A percentile compares a stretch with the other conserved stretches of the same genome.
These are phyloP conservation scores for Tethea ocularis DNA, from an alignment of 2,888 invertebrate genomes.

Conservation along the genomic window DNA sequence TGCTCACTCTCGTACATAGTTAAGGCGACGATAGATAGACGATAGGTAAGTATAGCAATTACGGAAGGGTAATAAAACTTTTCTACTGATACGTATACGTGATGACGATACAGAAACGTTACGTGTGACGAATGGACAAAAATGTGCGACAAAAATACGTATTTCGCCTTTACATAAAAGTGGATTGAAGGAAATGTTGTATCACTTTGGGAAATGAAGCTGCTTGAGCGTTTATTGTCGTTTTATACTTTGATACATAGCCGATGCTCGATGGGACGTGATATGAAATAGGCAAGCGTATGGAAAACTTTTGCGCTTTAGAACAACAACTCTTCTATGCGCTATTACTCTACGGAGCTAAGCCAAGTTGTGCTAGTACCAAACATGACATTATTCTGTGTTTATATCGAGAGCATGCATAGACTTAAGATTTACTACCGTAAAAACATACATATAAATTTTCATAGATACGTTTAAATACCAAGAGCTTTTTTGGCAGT, in stretches of 20 bases:
- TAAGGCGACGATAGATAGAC: too few species aligned
- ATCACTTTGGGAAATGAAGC: slow-evolving; percentile 63
- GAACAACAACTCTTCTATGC: not conserved
- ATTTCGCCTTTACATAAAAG: slow-evolving; percentile 48
- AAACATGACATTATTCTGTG: not conserved
- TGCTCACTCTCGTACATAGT: slow-evolving; percentile 45
- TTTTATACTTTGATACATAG: slow-evolving; percentile 48
- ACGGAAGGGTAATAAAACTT: slow-evolving; percentile 70
- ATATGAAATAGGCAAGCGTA: slow-evolving; percentile 31
- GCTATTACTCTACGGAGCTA: not conserved
- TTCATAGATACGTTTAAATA: too few species aligned
- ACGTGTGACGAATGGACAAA: slow-evolving; percentile 75
- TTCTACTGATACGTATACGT: slow-evolving; percentile 61
- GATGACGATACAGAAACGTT: slow-evolving; percentile 63
- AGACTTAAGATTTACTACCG: too few species aligned
- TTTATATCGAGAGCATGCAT: too few species aligned
- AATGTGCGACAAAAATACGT: slow-evolving; percentile 42
- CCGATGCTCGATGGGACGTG: slow-evolving; percentile 39
- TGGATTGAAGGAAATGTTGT: slow-evolving; percentile 58
- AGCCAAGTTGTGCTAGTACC: not conserved
- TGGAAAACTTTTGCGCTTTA: slow-evolving; percentile 14
- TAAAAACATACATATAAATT: too few species aligned
- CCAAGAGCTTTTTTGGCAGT: too few species aligned
- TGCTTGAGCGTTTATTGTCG: slow-evolving; percentile 52
- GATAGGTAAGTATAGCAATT: slow-evolving; percentile 54